Evolutionary conservation across 37 sponge, comb jelly and placozoan species (phyloP), one percentile per base, ranked within the genome.

Genomic region (Haliclona indistincta): DNA sequence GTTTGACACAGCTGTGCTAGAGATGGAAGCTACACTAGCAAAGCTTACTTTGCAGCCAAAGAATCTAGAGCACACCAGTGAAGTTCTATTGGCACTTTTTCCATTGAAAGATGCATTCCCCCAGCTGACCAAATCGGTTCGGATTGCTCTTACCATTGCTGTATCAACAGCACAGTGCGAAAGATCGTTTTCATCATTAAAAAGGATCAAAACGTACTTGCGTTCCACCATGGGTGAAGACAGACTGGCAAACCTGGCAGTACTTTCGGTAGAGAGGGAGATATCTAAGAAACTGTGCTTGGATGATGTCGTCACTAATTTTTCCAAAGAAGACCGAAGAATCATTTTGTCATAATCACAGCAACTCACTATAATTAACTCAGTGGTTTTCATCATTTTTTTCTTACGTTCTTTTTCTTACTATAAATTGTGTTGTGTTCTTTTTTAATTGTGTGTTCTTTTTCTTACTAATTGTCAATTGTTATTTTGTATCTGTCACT

Each of bases 141-240:
- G 43, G 54, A 70, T 44, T 49, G 53, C 53, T 70, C 53, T 70
- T 7, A 70, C 71, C 10, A 66, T 66, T 17, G 51, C 71, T 39
- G 54, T 81, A 15, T 73, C 55, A 32, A 81, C 74, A 22, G 82
- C 82, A 15, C 38, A 62, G 17, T 81, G 82, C 58, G 73, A 81
- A 41, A 38, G 82, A 60, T 72, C 74, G 26, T 81, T 71, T 60
- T 81, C 82, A 62, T 33, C 73, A 35, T 66, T 81, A 42, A 81
- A 81, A 71, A 28, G 74, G 13, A 82, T 73, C 3, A 75, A 83
- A 45, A 55, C 76, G 34, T 65, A 74, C 70, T 52, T 83, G 23
- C 8, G 84, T 0, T 67, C 84, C 25, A 83, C 84, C 3, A 75
- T 78, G 84, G 56, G 13, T 1, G 49, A 82, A 56, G 62, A 53